phyloP scores from a whole-genome alignment of 2,113 vertebrate species.

The Zosterops lateralis region DNA sequence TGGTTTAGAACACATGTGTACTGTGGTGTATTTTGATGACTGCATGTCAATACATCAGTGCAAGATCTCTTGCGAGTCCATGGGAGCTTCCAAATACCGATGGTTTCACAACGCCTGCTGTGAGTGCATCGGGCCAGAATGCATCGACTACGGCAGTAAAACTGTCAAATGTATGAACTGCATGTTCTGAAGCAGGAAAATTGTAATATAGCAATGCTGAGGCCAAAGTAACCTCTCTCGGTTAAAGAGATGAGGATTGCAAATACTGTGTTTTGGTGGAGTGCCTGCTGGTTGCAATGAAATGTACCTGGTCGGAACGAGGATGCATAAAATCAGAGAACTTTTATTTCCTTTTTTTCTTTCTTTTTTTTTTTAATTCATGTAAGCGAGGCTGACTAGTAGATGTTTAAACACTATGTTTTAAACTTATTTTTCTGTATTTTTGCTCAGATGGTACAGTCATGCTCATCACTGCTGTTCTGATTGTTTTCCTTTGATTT shows the following conservation, averaged over 20 bases:
- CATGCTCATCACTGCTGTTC: not conserved
- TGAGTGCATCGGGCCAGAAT: constrained; percentile 95
- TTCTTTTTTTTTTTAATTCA: not conserved
- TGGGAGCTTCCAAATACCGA: constrained; percentile 97
- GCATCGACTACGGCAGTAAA: constrained; percentile 96
- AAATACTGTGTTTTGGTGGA: not conserved
- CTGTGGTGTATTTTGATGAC: constrained; percentile 98
- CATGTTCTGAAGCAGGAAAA: constrained; percentile 82
- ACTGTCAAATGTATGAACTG: constrained; percentile 97
- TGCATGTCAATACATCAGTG: constrained; percentile 98
- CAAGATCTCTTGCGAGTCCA: constrained; percentile 95
- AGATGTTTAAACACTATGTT: constrained; percentile 11
- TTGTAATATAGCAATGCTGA: not conserved
- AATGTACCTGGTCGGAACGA: constrained; percentile 18
- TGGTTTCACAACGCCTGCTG: constrained; percentile 99
- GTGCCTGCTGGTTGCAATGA: constrained; percentile 21
- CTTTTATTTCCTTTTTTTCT: not conserved
- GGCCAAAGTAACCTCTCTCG: constrained; percentile 38
- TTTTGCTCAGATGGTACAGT: not conserved
- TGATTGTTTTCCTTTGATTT: constrained; percentile 31
- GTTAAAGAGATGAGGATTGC: not conserved
- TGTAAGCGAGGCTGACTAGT: not conserved
- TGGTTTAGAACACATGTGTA: constrained; percentile 89
- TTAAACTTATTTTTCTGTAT: constrained; percentile 3
- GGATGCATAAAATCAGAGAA: constrained; percentile 43